Conservation (phyloP, 2,888 invertebrate species). For the Monoplex corrugatus region DNA sequence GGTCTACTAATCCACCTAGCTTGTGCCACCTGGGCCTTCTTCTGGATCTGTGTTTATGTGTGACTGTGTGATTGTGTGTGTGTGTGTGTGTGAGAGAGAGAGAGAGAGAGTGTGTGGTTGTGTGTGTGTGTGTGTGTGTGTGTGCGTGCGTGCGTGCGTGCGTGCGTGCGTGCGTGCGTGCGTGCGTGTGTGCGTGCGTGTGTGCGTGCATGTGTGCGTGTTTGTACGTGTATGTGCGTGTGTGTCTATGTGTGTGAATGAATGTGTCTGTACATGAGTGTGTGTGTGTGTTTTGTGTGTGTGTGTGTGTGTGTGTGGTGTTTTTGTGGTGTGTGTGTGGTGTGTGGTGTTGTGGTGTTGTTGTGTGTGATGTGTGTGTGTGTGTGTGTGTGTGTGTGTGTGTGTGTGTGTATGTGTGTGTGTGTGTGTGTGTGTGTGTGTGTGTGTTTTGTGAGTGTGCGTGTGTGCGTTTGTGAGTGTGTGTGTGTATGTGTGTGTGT, state of each 20-base stretch:
- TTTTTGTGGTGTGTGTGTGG: background rate
- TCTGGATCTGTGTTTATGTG: too few relatives aligned
- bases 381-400: background rate
- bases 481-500: background rate
- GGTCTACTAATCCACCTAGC: too few relatives aligned
- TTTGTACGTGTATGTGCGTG: background rate
- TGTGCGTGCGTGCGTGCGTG: conserved; percentile 9
- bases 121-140: conserved; percentile 15
- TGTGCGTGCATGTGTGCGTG: background rate
- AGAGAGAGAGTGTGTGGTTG: too few relatives aligned
- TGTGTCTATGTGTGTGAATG: background rate
- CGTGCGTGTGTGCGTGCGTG: background rate
- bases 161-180: background rate
- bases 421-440: background rate
- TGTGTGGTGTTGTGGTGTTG: background rate
- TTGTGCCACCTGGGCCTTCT: too few relatives aligned
- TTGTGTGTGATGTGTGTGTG: too few relatives aligned
- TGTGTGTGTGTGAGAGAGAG: too few relatives aligned
- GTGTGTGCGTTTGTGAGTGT: background rate
- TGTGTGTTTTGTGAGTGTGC: background rate
- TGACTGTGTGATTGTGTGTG: too few relatives aligned
- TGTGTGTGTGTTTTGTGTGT: background rate
- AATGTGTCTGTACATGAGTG: background rate
- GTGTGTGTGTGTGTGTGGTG: too few relatives aligned
- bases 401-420: background rate